phyloP scores from a whole-genome alignment of 2,888 invertebrate species.

The Saturnia pavonia region DNA sequence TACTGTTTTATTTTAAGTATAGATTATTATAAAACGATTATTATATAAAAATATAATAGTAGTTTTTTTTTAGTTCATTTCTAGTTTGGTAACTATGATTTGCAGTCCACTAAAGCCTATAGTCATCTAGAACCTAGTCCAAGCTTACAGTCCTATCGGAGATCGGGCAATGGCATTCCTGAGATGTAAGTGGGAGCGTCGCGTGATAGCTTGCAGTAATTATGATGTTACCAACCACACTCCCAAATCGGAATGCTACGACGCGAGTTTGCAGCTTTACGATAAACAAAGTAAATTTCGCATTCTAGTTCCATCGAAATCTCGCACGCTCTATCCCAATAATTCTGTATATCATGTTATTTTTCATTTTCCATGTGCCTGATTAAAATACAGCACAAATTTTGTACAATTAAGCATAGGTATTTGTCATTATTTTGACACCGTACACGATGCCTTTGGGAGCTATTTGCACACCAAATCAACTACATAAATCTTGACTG shows the following conservation, averaged over 20 bases:
- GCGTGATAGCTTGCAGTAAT: too few relatives aligned
- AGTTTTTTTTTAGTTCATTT: too few relatives aligned
- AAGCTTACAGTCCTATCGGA: too few relatives aligned
- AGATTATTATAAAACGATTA: too few relatives aligned
- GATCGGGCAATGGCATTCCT: too few relatives aligned
- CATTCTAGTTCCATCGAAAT: neutral
- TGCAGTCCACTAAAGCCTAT: too few relatives aligned
- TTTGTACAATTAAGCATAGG: too few relatives aligned
- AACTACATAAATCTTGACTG: neutral
- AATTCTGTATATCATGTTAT: neutral
- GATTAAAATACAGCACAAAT: neutral
- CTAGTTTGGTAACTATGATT: too few relatives aligned
- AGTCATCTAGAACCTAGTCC: too few relatives aligned
- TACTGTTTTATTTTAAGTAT: too few relatives aligned
- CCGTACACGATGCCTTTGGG: neutral
- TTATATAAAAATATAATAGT: too few relatives aligned
- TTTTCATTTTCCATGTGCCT: neutral
- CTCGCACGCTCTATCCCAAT: neutral
- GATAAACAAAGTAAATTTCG: neutral
- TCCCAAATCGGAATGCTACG: neutral
- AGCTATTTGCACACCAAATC: slow-evolving; percentile 1
- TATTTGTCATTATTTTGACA: neutral
- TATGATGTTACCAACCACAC: neutral
- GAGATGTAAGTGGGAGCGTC: too few relatives aligned
- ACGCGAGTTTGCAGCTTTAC: neutral